Evolutionary conservation across 2,113 vertebrate species (phyloP).

Genomic region (Mobula birostris): DNA sequence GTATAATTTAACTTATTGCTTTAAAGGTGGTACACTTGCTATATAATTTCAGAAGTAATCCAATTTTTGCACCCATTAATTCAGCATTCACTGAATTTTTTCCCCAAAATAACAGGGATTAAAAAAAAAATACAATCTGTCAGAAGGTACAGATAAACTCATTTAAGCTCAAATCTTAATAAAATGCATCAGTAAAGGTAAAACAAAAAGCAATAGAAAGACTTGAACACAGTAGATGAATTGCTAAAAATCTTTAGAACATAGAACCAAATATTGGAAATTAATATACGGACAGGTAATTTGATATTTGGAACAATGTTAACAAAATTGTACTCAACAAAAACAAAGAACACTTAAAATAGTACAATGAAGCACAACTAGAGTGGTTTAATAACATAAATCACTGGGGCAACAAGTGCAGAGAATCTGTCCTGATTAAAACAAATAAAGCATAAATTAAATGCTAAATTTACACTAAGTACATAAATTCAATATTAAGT

Average conservation of each 20-base stretch:
- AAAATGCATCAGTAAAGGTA: neutral
- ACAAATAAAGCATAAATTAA: neutral
- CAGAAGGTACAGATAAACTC: neutral
- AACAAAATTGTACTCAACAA: neutral
- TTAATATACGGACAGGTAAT: neutral
- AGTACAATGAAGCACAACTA: neutral
- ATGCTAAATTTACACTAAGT: neutral
- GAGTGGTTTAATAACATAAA: neutral
- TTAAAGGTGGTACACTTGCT: neutral
- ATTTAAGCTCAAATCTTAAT: neutral
- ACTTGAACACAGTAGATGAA: neutral
- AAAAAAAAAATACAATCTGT: neutral
- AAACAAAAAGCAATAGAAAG: neutral
- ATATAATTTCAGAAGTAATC: neutral
- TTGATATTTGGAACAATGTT: neutral
- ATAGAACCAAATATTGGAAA: neutral
- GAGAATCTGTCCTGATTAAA: neutral
- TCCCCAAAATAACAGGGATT: neutral
- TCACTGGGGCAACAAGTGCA: neutral
- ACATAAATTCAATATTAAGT: neutral
- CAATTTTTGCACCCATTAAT: neutral
- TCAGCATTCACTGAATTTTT: neutral
- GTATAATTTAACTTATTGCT: neutral
- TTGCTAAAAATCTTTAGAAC: neutral
- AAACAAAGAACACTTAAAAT: neutral